These are phyloP conservation scores for Holothuria scabra DNA, from an alignment of 53 echinoderm and acorn worm species.

Conservation along the genomic window DNA sequence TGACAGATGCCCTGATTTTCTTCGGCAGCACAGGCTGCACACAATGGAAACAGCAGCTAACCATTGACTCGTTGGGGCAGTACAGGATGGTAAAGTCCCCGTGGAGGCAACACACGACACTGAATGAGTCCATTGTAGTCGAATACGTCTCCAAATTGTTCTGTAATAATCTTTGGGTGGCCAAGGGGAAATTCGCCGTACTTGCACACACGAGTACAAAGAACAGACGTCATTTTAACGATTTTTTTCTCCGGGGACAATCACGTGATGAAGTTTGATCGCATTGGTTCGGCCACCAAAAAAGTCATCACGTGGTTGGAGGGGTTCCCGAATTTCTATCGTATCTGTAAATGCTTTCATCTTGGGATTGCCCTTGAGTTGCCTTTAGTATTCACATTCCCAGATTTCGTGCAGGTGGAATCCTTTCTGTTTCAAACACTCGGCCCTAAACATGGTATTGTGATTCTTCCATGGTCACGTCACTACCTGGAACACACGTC, in stretches of 20 bases:
- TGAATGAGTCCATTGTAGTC: slow-evolving; percentile 66
- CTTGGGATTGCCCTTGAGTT: too few species aligned
- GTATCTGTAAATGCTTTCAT: too few species aligned
- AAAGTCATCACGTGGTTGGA: too few species aligned
- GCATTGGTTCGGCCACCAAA: too few species aligned
- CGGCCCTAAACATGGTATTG: background rate
- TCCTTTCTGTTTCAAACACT: background rate
- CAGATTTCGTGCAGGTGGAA: slow-evolving; percentile 3
- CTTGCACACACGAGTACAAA: too few species aligned
- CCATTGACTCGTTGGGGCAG: slow-evolving; percentile 53
- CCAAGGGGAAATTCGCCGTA: slow-evolving; percentile 55
- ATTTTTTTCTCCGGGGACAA: too few species aligned
- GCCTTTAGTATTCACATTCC: too few species aligned
- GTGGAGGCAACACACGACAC: slow-evolving; percentile 69
- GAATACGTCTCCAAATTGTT: slow-evolving; percentile 48
- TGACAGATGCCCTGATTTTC: slow-evolving; percentile 29
- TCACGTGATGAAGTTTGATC: too few species aligned
- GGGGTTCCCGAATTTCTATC: too few species aligned
- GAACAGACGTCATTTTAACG: too few species aligned
- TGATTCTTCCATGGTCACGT: background rate
- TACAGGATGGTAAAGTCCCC: slow-evolving; percentile 60
- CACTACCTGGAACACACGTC: background rate
- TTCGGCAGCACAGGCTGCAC: slow-evolving; percentile 45
- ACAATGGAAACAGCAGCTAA: slow-evolving; percentile 72
- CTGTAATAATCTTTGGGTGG: slow-evolving; percentile 53